Evolutionary conservation across 2,113 vertebrate species (phyloP), one percentile per base, ranked within the genome.

Genomic region (Ctenomys sociabilis): DNA sequence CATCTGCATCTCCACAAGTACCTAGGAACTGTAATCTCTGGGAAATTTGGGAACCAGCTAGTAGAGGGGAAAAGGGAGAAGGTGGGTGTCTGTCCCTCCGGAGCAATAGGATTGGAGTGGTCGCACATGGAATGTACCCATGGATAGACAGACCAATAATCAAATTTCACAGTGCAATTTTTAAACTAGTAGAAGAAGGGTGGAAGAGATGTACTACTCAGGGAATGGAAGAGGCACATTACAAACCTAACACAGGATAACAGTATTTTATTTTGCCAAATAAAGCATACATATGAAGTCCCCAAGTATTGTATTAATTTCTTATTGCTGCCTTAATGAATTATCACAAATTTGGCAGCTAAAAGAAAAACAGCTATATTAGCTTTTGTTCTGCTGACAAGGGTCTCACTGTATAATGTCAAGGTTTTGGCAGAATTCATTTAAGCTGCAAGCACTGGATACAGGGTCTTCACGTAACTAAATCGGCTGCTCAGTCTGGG

Each of bases 121-220:
- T 45, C 4, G 4, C 5, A 12, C 1, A 1, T 9, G 7, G 16
- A 64, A 22, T 0, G 9, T 7, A 1, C 11, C 5, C 0, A 0
- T 19, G 30, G 49, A n/a, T 5, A 5, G 13, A 32, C 2, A 12
- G 6, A 43, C 19, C 24, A 61, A 26, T 22, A 57, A 1, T 11
- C 28, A n/a, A 22, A 57, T 63, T 59, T 32, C 32, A 35, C 12
- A n/a, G 32, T 37, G 35, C 3, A 21, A 24, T 32, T 68, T 83
- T 37, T 6, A 35, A 26, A 81, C 61, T 10, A 26, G 43, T 37
- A 52, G n/a, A 32, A 37, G 32, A 45, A 59, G 32, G 10, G 37
- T 26, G 12, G 37, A 22, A 78, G 30, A 83, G 32, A 12, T 10
- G 13, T 16, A 11, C 3, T 8, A 13, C 1, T 57, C 80, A 49